A percentile compares a stretch with the other conserved stretches of the same genome.
These are phyloP conservation scores for Polydrusus cervinus DNA, from an alignment of 2,888 invertebrate genomes.

Conservation along the genomic window DNA sequence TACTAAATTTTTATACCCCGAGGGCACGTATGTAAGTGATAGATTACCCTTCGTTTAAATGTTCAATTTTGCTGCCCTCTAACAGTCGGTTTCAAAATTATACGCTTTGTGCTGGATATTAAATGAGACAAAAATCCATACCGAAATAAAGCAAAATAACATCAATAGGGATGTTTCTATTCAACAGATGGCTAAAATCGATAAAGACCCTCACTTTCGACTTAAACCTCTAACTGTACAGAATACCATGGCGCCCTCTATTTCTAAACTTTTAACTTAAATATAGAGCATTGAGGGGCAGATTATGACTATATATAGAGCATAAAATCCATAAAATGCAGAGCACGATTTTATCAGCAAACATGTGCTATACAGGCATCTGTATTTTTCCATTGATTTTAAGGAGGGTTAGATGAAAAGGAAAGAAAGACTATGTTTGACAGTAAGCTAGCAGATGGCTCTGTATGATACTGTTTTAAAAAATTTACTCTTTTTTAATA, in stretches of 20 bases:
- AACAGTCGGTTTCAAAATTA: neutral
- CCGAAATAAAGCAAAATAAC: neutral
- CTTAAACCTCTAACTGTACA: too few species aligned
- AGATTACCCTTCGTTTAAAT: neutral
- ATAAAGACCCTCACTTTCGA: too few species aligned
- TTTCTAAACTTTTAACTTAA: neutral
- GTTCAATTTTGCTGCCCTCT: constrained; percentile 4
- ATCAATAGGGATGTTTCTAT: neutral
- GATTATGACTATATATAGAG: neutral
- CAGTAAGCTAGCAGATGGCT: neutral
- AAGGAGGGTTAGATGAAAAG: neutral
- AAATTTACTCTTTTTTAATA: too few species aligned
- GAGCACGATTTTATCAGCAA: neutral
- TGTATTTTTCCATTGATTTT: neutral
- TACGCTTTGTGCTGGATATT: neutral
- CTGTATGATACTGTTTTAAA: neutral
- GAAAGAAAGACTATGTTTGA: neutral
- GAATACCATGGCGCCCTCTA: neutral
- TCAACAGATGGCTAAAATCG: too few species aligned
- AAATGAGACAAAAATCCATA: constrained; percentile 6
- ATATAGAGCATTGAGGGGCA: neutral
- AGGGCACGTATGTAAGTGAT: neutral
- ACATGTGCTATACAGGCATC: neutral
- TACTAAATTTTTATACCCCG: too few species aligned
- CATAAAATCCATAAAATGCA: constrained; percentile 10